These are phyloP conservation scores for Gryon sp. DNA, from an alignment of 1,140 invertebrate genomes.

Conservation along the genomic window DNA sequence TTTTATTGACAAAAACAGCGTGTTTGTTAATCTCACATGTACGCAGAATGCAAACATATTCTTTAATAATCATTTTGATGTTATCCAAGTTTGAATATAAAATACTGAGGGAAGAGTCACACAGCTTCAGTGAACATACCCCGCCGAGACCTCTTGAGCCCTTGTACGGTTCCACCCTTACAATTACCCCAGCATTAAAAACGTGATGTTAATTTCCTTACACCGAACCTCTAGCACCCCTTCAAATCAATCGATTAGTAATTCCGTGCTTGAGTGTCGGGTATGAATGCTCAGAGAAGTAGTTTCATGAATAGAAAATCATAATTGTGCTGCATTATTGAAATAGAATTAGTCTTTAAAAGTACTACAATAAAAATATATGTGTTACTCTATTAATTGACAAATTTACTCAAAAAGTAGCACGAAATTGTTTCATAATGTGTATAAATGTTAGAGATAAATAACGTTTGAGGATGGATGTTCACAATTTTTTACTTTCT, in stretches of 20 bases:
- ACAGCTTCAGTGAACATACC: constrained; percentile 69
- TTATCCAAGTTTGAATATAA: constrained; percentile 60
- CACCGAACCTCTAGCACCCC: constrained; percentile 68
- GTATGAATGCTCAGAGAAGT: constrained; percentile 50
- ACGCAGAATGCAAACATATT: constrained; percentile 13
- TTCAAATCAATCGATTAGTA: constrained; percentile 78
- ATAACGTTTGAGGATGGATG: no score
- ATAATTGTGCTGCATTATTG: constrained; percentile 42
- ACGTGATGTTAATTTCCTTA: constrained; percentile 79
- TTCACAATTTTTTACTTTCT: constrained; percentile 23
- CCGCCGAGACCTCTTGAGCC: constrained; percentile 67
- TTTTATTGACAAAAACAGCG: no score
- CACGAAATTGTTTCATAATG: no score
- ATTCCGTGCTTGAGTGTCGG: constrained; percentile 72
- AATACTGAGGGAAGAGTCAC: constrained; percentile 70
- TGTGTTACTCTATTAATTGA: no score
- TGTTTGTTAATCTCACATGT: background rate
- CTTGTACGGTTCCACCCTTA: constrained; percentile 79
- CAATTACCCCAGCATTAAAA: constrained; percentile 79
- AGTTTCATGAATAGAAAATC: constrained; percentile 47
- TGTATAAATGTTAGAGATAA: no score
- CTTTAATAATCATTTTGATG: constrained; percentile 33
- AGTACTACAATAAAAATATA: background rate
- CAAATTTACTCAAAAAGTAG: no score
- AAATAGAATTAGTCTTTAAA: constrained; percentile 21